Conservation (phyloP, 2,888 invertebrate genomes). For the Mechanitis messenoides region DNA sequence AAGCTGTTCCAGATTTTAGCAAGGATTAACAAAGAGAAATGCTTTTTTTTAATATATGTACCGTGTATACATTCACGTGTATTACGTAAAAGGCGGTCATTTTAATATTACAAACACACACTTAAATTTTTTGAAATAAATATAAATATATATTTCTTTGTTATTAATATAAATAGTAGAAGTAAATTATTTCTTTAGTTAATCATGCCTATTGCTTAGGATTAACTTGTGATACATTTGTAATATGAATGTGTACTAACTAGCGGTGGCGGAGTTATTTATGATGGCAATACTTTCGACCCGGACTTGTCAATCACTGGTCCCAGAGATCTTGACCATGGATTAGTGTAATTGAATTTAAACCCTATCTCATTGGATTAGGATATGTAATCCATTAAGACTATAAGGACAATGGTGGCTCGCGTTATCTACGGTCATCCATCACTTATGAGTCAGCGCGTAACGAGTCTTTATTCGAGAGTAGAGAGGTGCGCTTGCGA, state of each 20-base stretch:
- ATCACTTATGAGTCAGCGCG: conserved; percentile 66
- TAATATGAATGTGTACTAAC: conserved; percentile 69
- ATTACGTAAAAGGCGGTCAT: too few species aligned
- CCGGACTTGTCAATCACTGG: conserved; percentile 72
- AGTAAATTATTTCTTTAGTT: conserved; percentile 6
- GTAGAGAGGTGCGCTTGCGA: conserved; percentile 48
- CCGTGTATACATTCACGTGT: too few species aligned
- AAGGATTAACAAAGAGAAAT: too few species aligned
- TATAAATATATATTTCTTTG: neutral
- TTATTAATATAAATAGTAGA: neutral
- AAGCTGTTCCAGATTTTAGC: too few species aligned
- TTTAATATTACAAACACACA: too few species aligned
- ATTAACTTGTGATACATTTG: conserved; percentile 30
- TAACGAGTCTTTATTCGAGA: conserved; percentile 71
- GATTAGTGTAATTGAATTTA: conserved; percentile 36
- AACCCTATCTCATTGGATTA: conserved; percentile 40
- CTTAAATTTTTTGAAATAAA: neutral
- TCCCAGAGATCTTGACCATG: conserved; percentile 43
- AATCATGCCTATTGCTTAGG: conserved; percentile 24
- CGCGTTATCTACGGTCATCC: conserved; percentile 68
- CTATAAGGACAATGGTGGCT: conserved; percentile 31
- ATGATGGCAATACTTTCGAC: conserved; percentile 68
- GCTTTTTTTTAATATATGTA: too few species aligned
- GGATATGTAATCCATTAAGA: conserved; percentile 25
- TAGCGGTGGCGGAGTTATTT: conserved; percentile 71